A percentile compares a stretch with the other conserved stretches of the same genome.
Evolutionary conservation across 2,113 vertebrate genomes (phyloP).

Genomic region (Amazona vittata): DNA sequence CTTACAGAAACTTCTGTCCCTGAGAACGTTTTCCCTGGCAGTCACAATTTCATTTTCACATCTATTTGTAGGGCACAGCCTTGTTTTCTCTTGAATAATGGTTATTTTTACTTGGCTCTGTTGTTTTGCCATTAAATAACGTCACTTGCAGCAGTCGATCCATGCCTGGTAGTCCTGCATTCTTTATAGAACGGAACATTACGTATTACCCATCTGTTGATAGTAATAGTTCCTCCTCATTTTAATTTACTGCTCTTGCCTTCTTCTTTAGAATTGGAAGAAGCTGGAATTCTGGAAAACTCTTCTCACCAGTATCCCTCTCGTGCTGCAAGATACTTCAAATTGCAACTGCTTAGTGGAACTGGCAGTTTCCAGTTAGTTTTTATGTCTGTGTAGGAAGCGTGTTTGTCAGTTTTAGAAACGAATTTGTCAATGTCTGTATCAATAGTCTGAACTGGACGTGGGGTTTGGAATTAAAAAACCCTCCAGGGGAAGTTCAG

Average conservation of each 20-base stretch:
- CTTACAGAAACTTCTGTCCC: background rate
- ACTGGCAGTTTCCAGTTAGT: background rate
- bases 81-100: background rate
- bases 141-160: background rate
- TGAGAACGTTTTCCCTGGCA: background rate
- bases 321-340: background rate
- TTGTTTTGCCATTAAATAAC: background rate
- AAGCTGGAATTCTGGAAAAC: background rate
- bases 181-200: background rate
- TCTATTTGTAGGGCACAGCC: background rate
- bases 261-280: background rate
- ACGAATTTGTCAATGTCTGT: background rate
- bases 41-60: background rate
- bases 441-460: background rate
- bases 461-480: background rate
- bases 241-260: background rate
- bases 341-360: background rate
- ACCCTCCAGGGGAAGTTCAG: too few species aligned
- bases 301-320: background rate
- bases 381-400: background rate
- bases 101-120: background rate
- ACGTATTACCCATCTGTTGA: fast-evolving
- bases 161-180: background rate
- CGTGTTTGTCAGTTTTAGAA: background rate
- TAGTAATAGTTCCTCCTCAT: background rate